A percentile compares a stretch with the other conserved stretches of the same genome.
These are phyloP conservation scores for Callopanchax toddi DNA, from an alignment of 2,113 vertebrate genomes.

Conservation along the genomic window DNA sequence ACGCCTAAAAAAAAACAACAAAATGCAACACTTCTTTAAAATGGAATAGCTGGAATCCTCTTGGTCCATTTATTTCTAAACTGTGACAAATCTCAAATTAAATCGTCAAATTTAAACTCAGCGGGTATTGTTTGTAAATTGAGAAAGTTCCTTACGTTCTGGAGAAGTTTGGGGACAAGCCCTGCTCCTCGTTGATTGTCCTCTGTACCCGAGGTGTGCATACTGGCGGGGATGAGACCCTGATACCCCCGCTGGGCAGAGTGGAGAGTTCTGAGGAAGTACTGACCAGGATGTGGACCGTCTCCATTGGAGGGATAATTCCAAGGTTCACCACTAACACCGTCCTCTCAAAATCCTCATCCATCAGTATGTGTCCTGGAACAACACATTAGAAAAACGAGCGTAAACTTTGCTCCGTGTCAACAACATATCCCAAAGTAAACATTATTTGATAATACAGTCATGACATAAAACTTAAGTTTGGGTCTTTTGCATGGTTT, in stretches of 20 bases:
- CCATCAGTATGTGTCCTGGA: slow-evolving; percentile 85
- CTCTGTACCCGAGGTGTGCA: slow-evolving; percentile 89
- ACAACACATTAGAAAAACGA: no score
- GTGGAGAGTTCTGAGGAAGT: slow-evolving; percentile 93
- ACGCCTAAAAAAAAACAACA: slow-evolving; percentile 62
- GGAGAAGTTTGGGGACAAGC: slow-evolving; percentile 78
- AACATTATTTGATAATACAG: no score
- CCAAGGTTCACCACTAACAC: slow-evolving; percentile 92
- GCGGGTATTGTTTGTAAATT: neutral
- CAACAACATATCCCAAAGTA: no score
- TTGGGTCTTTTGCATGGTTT: no score
- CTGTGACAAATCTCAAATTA: no score
- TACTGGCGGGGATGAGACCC: slow-evolving; percentile 85
- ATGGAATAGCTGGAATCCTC: no score
- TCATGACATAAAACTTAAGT: no score
- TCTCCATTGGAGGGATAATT: slow-evolving; percentile 88
- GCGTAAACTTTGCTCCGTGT: no score
- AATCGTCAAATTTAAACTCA: neutral
- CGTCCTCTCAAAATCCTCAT: slow-evolving; percentile 90
- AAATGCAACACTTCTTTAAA: no score
- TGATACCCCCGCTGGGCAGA: slow-evolving; percentile 86
- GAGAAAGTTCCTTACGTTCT: slow-evolving; percentile 82
- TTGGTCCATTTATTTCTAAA: no score
- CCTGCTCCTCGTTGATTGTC: slow-evolving; percentile 78
- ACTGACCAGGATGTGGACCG: slow-evolving; percentile 88